Conservation (phyloP, 2,113 vertebrate genomes). For the Semnornis frantzii region DNA sequence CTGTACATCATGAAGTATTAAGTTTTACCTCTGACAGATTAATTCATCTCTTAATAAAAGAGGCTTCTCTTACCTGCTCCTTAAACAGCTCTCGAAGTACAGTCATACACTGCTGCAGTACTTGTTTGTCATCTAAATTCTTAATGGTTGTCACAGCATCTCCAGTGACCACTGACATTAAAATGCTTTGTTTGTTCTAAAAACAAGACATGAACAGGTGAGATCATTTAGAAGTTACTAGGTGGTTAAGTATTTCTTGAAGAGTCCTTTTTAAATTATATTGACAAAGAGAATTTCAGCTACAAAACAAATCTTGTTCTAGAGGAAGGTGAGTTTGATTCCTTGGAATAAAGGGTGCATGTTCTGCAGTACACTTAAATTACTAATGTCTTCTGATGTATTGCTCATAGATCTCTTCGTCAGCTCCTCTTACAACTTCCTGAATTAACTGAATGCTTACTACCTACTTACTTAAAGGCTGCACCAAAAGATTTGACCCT, state of each 20-base stretch:
- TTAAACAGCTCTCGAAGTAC: constrained; percentile 91
- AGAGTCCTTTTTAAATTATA: neutral
- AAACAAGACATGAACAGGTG: neutral
- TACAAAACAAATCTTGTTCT: neutral
- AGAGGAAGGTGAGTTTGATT: neutral
- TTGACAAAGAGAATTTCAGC: neutral
- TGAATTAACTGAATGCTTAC: neutral
- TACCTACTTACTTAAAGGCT: neutral
- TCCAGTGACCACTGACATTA: constrained; percentile 94
- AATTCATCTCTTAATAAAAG: neutral
- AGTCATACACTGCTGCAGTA: constrained; percentile 87
- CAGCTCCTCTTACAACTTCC: neutral
- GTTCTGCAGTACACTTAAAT: neutral
- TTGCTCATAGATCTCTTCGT: neutral
- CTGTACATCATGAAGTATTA: neutral
- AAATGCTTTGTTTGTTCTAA: constrained; percentile 88
- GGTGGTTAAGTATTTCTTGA: neutral
- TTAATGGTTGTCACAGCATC: constrained; percentile 83
- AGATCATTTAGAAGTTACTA: neutral
- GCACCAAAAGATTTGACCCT: neutral
- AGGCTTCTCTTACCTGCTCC: constrained; percentile 85
- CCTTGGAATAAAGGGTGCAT: neutral
- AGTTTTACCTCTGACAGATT: neutral
- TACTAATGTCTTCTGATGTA: neutral
- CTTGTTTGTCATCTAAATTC: constrained; percentile 88